A percentile compares a stretch with the other conserved stretches of the same genome.
These are phyloP conservation scores for Heliconius hortense DNA, from an alignment of 2,888 invertebrate genomes.

Conservation along the genomic window DNA sequence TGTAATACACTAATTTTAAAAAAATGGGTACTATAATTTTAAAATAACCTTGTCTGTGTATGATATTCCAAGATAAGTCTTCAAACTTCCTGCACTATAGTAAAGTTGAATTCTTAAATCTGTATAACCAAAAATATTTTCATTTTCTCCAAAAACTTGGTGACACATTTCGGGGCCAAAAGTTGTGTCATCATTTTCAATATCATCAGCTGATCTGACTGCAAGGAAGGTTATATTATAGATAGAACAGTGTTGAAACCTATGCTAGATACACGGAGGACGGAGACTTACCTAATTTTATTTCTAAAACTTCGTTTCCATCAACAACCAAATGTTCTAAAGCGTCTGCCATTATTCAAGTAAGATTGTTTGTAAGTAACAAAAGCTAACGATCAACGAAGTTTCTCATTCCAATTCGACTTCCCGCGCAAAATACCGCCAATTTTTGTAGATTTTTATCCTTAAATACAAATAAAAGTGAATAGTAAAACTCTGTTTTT, in stretches of 20 bases:
- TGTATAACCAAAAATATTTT: conserved; percentile 96
- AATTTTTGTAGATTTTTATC: conserved; percentile 16
- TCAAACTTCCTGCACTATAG: conserved; percentile 90
- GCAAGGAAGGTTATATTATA: conserved; percentile 43
- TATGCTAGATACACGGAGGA: background rate
- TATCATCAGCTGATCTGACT: conserved; percentile 84
- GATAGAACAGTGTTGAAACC: background rate
- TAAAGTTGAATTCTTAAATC: conserved; percentile 89
- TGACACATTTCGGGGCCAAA: conserved; percentile 95
- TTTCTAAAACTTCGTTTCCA: conserved; percentile 81
- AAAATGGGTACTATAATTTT: background rate
- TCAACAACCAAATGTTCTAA: conserved; percentile 78
- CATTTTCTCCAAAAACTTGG: conserved; percentile 95
- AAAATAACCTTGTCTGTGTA: conserved; percentile 84
- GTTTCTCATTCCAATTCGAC: conserved; percentile 46
- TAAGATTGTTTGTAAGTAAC: conserved; percentile 4
- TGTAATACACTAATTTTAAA: background rate
- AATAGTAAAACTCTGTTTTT: background rate
- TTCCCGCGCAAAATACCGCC: conserved; percentile 55
- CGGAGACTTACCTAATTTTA: conserved; percentile 74
- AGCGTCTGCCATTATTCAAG: conserved; percentile 70
- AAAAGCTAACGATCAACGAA: conserved; percentile 31
- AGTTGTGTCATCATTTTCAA: conserved; percentile 83
- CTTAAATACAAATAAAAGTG: background rate
- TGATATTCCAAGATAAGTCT: conserved; percentile 89